Evolutionary conservation across 1,140 invertebrate genomes (phyloP), one percentile per base, ranked within the genome.

Genomic region (Chrysomallon squamiferum): DNA sequence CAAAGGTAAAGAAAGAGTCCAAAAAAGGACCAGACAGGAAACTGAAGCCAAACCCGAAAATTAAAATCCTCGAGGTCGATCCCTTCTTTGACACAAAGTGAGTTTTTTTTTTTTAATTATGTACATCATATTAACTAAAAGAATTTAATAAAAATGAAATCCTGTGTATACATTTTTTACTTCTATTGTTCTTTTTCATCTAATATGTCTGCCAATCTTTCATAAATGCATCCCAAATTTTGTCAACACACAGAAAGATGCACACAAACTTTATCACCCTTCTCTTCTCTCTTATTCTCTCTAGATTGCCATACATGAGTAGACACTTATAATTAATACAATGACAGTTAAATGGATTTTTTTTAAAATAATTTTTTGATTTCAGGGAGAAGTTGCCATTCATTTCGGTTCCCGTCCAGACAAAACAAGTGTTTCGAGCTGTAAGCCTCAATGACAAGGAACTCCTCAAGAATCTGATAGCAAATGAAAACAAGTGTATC

Each of bases 61-160:
- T 83, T 49, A 86, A 82, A 58, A 72, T 85, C 3, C 75, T 86
- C 52, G 81, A 84, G 59, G 82, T 84, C 65, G 86, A 88, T 69
- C 86, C 86, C 5, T 84, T 87, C n/a, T 87, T 87, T 77, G 82
- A 88, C 65, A 79, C 80, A 57, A 80, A 76, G 77, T 81, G 74
- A 38, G 35, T 38, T n/a, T n/a, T n/a, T n/a, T n/a, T n/a, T n/a
- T 58, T n/a, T 35, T 18, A 59, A 59, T 35, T 59, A 38, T 35
- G 5, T 5, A 3, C n/a, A 15, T 15, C 29, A 18, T 58, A 20
- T 33, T 38, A 33, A 18, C 38, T 0, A 22, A 38, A 15, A 33
- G 27, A n/a, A 27, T 9, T 47, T 2, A 29, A n/a, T 59, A 32
- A 2, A 9, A 22, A 5, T 15, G 58, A n/a, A n/a, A n/a, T n/a